Base-by-base conservation (phyloP, 2,113 vertebrate species). In the Neogobius melanostomus region DNA sequence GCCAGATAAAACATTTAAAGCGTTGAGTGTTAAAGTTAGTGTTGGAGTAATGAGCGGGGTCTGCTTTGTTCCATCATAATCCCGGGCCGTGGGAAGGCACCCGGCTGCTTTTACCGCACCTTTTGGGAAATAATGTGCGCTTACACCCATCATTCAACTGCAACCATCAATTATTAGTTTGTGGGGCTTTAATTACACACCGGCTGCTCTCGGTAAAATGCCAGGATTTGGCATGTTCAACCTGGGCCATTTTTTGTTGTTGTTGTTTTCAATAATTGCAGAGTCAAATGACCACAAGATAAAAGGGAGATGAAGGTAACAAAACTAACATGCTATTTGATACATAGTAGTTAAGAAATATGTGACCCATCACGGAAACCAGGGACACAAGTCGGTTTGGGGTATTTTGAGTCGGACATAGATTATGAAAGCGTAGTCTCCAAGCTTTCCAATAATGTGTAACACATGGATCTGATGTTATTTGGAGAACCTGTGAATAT, bases 151-250 rank as follows among this genome's bases (percentile, higher is more conserved):
- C 59, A 61, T 61, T 61, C 42, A 43, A 44, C 59, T 16, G n/a
- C 59, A 61, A 61, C 59, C 59, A 61, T 61, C 59, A 61, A 61
- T 61, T 61, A 61, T 61, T 61, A 44, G 42, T 44, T 61, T 61
- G 59, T 61, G 59, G 59, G 59, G 59, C 59, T 61, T 61, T 61
- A 44, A 61, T 61, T 61, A 44, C 59, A 45, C 12, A 8, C 42
- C 12, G 42, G 59, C 42, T 15, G 14, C 42, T 42, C 59, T 61
- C 42, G n/a, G 42, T 8, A 8, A 61, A 61, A 61, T 61, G 59
- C 44, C 59, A 61, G 59, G 59, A 14, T 44, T 8, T 9, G 59
- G 42, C 42, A 61, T 61, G 44, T 61, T 42, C 44, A 44, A 61
- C 59, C 43, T 15, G 7, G 15, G 42, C 15, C 14, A 61, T 36